Evolutionary conservation across 2,797 vertebrate species (phyloP), one percentile per base, ranked within the genome.

Genomic region (Urocyon cinereoargenteus): DNA sequence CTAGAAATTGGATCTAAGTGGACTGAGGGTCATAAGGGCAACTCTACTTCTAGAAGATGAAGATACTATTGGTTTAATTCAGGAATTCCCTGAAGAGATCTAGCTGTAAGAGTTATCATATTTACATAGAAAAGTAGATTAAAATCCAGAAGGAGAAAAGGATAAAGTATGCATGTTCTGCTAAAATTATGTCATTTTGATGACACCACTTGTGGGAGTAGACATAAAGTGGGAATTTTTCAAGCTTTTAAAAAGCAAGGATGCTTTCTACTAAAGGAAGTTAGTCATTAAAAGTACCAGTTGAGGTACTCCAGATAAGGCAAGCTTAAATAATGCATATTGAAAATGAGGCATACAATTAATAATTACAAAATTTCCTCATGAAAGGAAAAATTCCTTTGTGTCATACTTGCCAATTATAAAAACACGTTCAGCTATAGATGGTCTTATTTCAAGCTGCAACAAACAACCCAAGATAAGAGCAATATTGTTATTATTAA

Each of bases 291-390:
- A 75, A 95, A 72, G 26, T 45, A 36, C 19, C 28, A 55, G 57
- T 0, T 78, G 70, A 87, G 26, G 31, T n/a, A 53, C n/a, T 94
- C 36, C 6, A 51, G n/a, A 31, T 5, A 89, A 84, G n/a, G 6
- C 24, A 66, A 86, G 15, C 21, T 93, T 75, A 95, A 94, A 96
- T 62, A 94, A 79, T 59, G 86, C 82, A 36, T 96, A 36, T 22
- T 62, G 21, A 73, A 91, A 84, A 81, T 59, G 24, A 89, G 45
- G 79, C n/a, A 84, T 11, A 55, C 2, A 83, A 73, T 85, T 70
- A 86, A 34, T 24, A 79, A 90, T 24, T 61, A 77, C 8, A 55
- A 34, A 49, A 45, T 40, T 22, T 92, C 11, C 15, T 77, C 24
- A 70, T 77, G 19, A 7, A 45, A 45, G 40, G 40, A 45, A 45